A percentile compares a stretch with the other conserved stretches of the same genome.
These are phyloP conservation scores for Coracopsis vasa DNA, from an alignment of 2,113 vertebrate species.

Conservation along the genomic window DNA sequence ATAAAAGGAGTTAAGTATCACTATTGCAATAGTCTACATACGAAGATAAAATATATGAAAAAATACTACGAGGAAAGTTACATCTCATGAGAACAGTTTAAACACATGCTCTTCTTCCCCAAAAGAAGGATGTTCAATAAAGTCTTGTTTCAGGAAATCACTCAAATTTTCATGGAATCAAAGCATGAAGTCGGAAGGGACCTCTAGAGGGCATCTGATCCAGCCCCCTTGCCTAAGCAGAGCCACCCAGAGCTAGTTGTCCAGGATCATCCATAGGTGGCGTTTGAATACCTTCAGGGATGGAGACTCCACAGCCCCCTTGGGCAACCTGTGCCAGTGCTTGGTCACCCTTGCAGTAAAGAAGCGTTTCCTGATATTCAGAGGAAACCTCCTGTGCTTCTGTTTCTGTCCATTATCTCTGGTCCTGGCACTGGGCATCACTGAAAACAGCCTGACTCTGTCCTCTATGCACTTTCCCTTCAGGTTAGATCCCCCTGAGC, in stretches of 20 bases:
- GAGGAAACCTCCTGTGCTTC: fast-evolving
- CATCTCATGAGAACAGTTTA: neutral
- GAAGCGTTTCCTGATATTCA: neutral
- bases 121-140: neutral
- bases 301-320: neutral
- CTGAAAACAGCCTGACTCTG: neutral
- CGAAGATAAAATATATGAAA: neutral
- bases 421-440: neutral
- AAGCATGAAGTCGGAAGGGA: neutral
- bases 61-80: neutral
- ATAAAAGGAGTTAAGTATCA: neutral
- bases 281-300: neutral
- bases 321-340: neutral
- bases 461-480: neutral
- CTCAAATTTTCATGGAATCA: neutral
- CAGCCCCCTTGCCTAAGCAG: neutral
- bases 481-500: neutral
- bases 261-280: fast-evolving
- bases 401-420: neutral
- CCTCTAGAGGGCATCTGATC: neutral
- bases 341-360: neutral
- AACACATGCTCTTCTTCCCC: neutral
- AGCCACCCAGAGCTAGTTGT: neutral
- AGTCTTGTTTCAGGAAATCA: neutral
- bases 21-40: neutral